Base-by-base conservation (phyloP, 2,888 invertebrate species). In the Tortricodes alternella region DNA sequence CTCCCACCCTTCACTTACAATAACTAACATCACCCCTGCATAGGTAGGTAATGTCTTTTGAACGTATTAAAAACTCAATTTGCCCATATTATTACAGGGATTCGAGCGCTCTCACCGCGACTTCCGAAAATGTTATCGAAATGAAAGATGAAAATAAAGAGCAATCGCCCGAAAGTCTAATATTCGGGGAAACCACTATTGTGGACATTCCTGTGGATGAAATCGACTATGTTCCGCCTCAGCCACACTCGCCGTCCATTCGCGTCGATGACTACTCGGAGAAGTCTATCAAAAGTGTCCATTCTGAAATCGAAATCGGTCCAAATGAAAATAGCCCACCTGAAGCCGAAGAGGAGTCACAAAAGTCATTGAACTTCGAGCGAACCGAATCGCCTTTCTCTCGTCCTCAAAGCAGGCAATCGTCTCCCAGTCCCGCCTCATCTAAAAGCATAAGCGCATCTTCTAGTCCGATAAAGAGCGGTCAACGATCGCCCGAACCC, bases 241-340 rank as follows among this genome's bases (percentile, higher is more conserved):
- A 75, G 9, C 78, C 78, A 3, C 78, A 78, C 0, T 85, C 88
- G 11, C 86, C 86, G 5, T 88, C 89, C 5, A 77, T 88, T 16
- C 76, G 68, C 41, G 71, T 85, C 34, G 88, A 88, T 58, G 85
- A 89, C 58, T 78, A 74, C 52, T 85, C 86, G 0, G 85, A 86
- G 55, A 83, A 74, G 56, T 80, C 84, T 0, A 74, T 64, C 32
- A 62, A 60, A 46, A 70, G 68, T 55, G 59, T 49, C 21, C 72
- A 73, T 8, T 68, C 72, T 9, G 71, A 74, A 59, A 66, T 52
- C 13, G 59, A 53, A 1, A 53, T 48, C 2, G 23, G 43, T 32
- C 27, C 15, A 5, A 48, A 19, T 35, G 49, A 55, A 13, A 38
- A 21, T 11, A 46, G 23, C 13, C 46, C 39, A 6, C 38, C 24